Base-by-base conservation (phyloP, 2,888 invertebrate genomes). In the Atherix ibis region DNA sequence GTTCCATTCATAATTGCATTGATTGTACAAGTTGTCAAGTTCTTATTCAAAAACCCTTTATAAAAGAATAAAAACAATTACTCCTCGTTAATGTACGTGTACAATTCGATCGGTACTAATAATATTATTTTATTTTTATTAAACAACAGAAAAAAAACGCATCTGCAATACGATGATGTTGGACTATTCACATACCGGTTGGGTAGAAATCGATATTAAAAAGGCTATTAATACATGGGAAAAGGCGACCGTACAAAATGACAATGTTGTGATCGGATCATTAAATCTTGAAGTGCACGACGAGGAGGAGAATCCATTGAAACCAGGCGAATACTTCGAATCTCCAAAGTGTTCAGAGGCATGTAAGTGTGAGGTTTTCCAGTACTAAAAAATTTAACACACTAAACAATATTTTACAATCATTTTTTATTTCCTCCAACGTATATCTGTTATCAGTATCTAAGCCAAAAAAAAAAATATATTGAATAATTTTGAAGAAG, bases 361-460 rank as follows among this genome's bases (percentile, higher is more conserved):
- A 58, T 55, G 59, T 58, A 56, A 50, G 58, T 56, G 58, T 58
- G 55, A 53, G 50, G 59, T 59, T 53, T 50, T 52, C 56, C 54
- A 52, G 27, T 29, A n/a, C n/a, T 29, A 13, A 15, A 24, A 33
- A 19, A 13, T 22, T 26, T 37, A 37, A 37, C 25, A 33, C 25
- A 18, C 12, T 14, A 35, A 35, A 30, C 8, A 6, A 5, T 19
- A 19, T 19, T 19, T 19, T 19, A 19, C 9, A 6, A 6, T 9
- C 19, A 5, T 19, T 19, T 19, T 9, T 19, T 19, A 19, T 19
- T 6, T 19, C 5, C 9, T 19, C 9, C 19, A 19, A 19, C 5
- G 9, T 19, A 27, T 14, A 15, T 27, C 2, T 14, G 5, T 4
- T 13, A 14, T 5, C 5, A 13, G 27, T 5, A 27, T 15, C 13